Percentiles rank a stretch among this genome's conserved stretches.
phyloP scores from a whole-genome alignment of 2,113 vertebrate species.

The Spilogale gracilis region DNA sequence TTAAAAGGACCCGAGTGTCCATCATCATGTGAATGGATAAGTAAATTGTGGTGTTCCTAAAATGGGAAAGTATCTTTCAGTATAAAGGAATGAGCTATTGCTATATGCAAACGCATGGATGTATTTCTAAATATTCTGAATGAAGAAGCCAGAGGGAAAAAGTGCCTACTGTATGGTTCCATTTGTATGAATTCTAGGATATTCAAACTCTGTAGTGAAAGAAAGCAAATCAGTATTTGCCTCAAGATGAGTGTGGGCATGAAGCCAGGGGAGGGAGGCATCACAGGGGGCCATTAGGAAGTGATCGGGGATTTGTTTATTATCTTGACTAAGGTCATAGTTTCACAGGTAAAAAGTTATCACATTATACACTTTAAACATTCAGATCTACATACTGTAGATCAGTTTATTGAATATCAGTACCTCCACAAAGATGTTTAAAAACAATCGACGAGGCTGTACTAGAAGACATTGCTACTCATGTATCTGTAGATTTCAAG shows the following conservation, averaged over 20 bases:
- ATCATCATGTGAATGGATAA: neutral
- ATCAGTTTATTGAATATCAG: neutral
- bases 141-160: neutral
- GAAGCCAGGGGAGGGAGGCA: neutral
- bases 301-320: neutral
- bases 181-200: neutral
- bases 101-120: neutral
- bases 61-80: neutral
- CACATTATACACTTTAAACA: neutral
- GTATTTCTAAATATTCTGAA: neutral
- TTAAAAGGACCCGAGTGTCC: neutral
- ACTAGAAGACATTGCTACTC: neutral
- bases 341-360: neutral
- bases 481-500: neutral
- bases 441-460: neutral
- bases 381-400: neutral
- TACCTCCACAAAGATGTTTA: neutral
- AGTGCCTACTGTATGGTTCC: neutral
- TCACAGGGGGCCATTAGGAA: neutral
- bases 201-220: neutral
- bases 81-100: neutral
- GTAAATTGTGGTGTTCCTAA: neutral
- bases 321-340: neutral
- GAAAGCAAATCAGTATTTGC: neutral
- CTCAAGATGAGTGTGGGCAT: neutral